These are phyloP conservation scores for Erebia palarica DNA, from an alignment of 2,888 invertebrate genomes.

Conservation along the genomic window DNA sequence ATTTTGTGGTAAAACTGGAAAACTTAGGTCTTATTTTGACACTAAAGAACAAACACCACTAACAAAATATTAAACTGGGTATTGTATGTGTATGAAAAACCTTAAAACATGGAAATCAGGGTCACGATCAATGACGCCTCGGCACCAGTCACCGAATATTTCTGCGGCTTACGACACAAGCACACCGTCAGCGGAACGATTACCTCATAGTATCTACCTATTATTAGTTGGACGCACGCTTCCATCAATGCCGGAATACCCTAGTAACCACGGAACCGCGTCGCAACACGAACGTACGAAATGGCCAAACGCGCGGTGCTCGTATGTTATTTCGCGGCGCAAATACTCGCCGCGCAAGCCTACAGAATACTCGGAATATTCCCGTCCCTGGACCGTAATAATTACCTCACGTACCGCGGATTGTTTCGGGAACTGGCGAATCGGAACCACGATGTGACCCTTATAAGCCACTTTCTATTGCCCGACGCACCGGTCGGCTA, in stretches of 20 bases:
- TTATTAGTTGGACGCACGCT: conserved; percentile 73
- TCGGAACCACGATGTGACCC: conserved; percentile 79
- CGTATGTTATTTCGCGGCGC: conserved; percentile 58
- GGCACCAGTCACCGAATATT: conserved; percentile 67
- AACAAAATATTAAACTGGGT: too few species aligned
- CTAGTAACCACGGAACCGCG: conserved; percentile 70
- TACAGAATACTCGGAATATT: conserved; percentile 81
- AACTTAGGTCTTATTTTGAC: too few species aligned
- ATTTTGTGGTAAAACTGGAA: too few species aligned
- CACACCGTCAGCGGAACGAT: conserved; percentile 66
- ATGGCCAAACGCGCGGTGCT: conserved; percentile 60
- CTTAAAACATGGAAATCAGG: conserved; percentile 54
- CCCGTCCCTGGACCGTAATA: conserved; percentile 77
- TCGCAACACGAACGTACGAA: conserved; percentile 62
- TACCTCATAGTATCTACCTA: conserved; percentile 78
- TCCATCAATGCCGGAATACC: conserved; percentile 59
- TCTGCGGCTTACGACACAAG: conserved; percentile 70
- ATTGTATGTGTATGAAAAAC: conserved; percentile 47
- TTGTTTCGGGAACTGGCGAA: conserved; percentile 76
- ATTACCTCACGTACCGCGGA: conserved; percentile 76
- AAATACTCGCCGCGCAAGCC: conserved; percentile 57
- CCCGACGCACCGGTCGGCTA: conserved; percentile 75
- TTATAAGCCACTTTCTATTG: conserved; percentile 78
- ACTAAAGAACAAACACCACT: too few species aligned
- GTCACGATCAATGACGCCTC: conserved; percentile 66